Percentiles rank a stretch among this genome's conserved stretches.
Evolutionary conservation across 1,140 invertebrate species (phyloP).

Genomic region (Sycophaga agraensis): DNA sequence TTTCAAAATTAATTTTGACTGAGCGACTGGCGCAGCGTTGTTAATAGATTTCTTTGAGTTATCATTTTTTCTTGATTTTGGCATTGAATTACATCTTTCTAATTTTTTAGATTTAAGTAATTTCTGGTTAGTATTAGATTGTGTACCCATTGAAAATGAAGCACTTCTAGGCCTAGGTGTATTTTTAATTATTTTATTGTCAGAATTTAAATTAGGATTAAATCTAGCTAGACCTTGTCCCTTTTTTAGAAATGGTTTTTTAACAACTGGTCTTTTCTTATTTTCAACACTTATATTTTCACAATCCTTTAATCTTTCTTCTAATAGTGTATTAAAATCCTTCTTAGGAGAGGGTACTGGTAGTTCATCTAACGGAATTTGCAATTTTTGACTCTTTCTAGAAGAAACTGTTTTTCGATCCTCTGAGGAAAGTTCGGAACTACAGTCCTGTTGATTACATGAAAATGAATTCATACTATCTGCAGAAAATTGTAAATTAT

Average conservation of each 20-base stretch:
- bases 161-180: constrained; percentile 38
- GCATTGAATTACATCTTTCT: constrained; percentile 15
- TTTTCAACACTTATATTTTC: constrained; percentile 17
- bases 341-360: constrained; percentile 52
- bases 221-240: constrained; percentile 56
- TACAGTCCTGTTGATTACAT: constrained; percentile 11
- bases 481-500: constrained; percentile 26
- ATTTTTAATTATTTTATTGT: background rate
- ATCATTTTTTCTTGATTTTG: constrained; percentile 28
- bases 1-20: constrained; percentile 38
- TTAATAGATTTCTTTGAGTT: constrained; percentile 18
- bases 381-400: constrained; percentile 25
- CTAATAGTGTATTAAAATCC: constrained; percentile 51
- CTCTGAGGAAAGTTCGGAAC: constrained; percentile 33
- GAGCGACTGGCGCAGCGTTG: constrained; percentile 24
- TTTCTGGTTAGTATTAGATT: background rate
- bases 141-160: constrained; percentile 40
- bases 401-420: constrained; percentile 32
- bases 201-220: constrained; percentile 30
- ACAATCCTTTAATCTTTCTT: constrained; percentile 47
- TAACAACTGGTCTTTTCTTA: constrained; percentile 30
- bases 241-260: constrained; percentile 54
- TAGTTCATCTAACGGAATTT: constrained; percentile 46
- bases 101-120: no score
- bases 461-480: constrained; percentile 37